Conservation (phyloP, 2,888 invertebrate species). For the Heliconius sara region DNA sequence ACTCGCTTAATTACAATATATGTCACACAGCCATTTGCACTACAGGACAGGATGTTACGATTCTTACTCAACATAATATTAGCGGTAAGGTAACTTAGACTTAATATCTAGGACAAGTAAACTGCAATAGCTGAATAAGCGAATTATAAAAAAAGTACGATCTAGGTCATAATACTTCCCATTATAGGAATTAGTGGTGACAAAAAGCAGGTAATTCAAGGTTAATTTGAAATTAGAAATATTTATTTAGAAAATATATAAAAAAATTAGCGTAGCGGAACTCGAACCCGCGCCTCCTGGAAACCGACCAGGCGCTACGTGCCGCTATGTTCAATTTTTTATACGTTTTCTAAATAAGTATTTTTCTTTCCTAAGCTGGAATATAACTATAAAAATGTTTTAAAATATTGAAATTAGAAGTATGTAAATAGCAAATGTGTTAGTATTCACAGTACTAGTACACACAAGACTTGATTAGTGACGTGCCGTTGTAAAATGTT, state of each 20-base stretch:
- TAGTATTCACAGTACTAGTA: neutral
- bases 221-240: neutral
- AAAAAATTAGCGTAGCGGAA: too few species aligned
- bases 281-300: too few species aligned
- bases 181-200: neutral
- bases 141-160: constrained; percentile 12
- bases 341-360: too few species aligned
- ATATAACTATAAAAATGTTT: too few species aligned
- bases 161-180: constrained; percentile 23
- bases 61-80: constrained; percentile 46
- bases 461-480: neutral
- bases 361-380: too few species aligned
- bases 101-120: constrained; percentile 46
- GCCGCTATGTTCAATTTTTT: too few species aligned
- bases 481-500: constrained; percentile 2
- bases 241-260: too few species aligned
- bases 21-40: constrained; percentile 37
- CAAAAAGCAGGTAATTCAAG: constrained; percentile 14
- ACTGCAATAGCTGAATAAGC: constrained; percentile 37
- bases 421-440: neutral
- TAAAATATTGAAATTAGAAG: neutral
- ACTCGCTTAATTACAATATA: constrained; percentile 39
- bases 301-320: too few species aligned
- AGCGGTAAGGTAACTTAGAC: constrained; percentile 32
- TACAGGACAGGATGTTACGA: constrained; percentile 48